phyloP scores from a whole-genome alignment of 92 coral and sea anemone genomes.

The Isaurus tuberculatus region DNA sequence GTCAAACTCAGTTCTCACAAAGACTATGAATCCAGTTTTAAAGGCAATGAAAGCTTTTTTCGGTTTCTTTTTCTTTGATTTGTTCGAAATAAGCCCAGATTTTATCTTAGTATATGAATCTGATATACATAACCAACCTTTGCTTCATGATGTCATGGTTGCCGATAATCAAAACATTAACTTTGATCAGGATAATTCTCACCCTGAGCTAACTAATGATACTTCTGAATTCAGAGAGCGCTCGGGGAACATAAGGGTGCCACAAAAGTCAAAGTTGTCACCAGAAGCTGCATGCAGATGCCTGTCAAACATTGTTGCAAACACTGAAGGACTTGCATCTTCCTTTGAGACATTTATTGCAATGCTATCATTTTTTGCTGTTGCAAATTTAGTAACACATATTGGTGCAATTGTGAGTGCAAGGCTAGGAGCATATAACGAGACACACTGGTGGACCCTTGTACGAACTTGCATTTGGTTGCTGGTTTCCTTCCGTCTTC shows the following conservation, averaged over 20 bases:
- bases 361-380: conserved; percentile 79
- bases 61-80: conserved; percentile 79
- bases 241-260: conserved; percentile 67
- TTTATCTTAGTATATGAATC: conserved; percentile 73
- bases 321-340: conserved; percentile 69
- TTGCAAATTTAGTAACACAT: conserved; percentile 87
- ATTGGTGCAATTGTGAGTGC: conserved; percentile 76
- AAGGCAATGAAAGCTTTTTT: conserved; percentile 44
- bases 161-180: conserved; percentile 11
- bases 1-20: conserved; percentile 27
- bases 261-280: conserved; percentile 54
- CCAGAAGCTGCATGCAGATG: conserved; percentile 76
- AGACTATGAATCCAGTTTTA: conserved; percentile 57
- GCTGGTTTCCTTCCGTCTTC: conserved; percentile 80
- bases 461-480: conserved; percentile 86
- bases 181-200: conserved; percentile 43
- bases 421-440: conserved; percentile 53
- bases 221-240: conserved; percentile 42
- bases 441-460: conserved; percentile 91
- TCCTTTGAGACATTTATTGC: conserved; percentile 85
- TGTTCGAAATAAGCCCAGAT: conserved; percentile 74
- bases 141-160: background rate
- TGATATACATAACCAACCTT: background rate
- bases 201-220: conserved; percentile 10
- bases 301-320: conserved; percentile 72